A percentile compares a stretch with the other conserved stretches of the same genome.
phyloP scores from a whole-genome alignment of 2,888 invertebrate species.

The Aproaerema taeniolella region DNA sequence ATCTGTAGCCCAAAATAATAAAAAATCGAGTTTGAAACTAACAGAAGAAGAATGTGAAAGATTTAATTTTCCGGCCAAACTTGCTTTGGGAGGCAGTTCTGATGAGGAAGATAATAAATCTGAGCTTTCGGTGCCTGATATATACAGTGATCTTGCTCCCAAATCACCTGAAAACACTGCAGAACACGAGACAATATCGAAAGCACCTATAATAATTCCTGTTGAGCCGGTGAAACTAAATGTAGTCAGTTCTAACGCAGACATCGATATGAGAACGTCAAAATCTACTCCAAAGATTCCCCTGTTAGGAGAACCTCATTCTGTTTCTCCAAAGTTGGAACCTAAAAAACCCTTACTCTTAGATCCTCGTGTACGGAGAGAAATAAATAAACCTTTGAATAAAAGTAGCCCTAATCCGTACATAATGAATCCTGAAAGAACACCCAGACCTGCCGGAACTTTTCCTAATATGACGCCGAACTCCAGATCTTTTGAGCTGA shows the following conservation, averaged over 20 bases:
- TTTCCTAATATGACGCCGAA: conserved; percentile 29
- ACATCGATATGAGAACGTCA: conserved; percentile 58
- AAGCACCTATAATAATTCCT: conserved; percentile 58
- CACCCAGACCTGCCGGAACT: conserved; percentile 22
- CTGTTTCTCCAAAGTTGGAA: conserved; percentile 15
- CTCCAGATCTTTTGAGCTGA: conserved; percentile 41
- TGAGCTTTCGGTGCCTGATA: no score
- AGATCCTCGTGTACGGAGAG: conserved; percentile 51
- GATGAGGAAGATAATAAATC: conserved; percentile 37
- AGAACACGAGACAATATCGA: conserved; percentile 24
- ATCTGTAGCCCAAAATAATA: conserved; percentile 36
- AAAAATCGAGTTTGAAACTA: conserved; percentile 60
- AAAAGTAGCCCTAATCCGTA: conserved; percentile 31
- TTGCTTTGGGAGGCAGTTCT: conserved; percentile 45
- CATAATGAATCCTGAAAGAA: conserved; percentile 28
- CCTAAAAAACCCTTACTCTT: conserved; percentile 23
- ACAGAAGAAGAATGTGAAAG: conserved; percentile 70
- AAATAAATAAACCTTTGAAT: conserved; percentile 26
- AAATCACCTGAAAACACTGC: conserved; percentile 58
- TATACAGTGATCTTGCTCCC: conserved; percentile 50
- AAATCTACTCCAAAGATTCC: conserved; percentile 8
- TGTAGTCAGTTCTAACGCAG: conserved; percentile 30
- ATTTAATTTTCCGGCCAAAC: conserved; percentile 51
- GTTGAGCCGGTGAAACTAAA: conserved; percentile 47
- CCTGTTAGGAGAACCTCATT: no score